phyloP scores from a whole-genome alignment of 1,140 invertebrate species.

The Cotesia typhae region DNA sequence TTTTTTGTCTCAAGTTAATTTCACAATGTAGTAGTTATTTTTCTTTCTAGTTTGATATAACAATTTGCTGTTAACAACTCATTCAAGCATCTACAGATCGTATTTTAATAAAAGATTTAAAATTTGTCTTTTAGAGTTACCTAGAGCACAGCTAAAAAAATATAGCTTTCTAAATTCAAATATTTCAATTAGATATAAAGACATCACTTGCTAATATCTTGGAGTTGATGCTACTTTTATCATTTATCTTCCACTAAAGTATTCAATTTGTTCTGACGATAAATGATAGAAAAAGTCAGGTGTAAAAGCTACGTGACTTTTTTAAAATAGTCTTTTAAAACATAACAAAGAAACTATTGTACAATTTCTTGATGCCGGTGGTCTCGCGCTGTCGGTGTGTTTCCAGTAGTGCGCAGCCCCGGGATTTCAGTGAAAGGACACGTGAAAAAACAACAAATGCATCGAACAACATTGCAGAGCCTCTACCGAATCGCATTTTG shows the following conservation, averaged over 20 bases:
- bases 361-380: constrained; percentile 83
- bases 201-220: not conserved
- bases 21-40: not conserved
- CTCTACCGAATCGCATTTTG: constrained; percentile 63
- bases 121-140: too few species aligned
- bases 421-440: constrained; percentile 63
- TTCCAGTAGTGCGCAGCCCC: constrained; percentile 73
- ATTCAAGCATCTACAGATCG: too few species aligned
- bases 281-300: constrained; percentile 13
- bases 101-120: too few species aligned
- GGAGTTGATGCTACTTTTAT: not conserved
- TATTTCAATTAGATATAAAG: not conserved
- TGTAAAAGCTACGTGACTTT: not conserved
- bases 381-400: constrained; percentile 82
- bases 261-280: constrained; percentile 9
- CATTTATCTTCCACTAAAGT: not conserved
- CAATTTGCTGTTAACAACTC: too few species aligned
- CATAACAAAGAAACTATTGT: constrained; percentile 85
- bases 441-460: constrained; percentile 63
- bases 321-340: constrained; percentile 70
- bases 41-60: not conserved
- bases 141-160: too few species aligned
- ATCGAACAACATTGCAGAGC: constrained; percentile 64
- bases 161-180: too few species aligned
- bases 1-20: not conserved